Evolutionary conservation across 2,888 invertebrate species (phyloP).

Genomic region (Dynastes tityus): DNA sequence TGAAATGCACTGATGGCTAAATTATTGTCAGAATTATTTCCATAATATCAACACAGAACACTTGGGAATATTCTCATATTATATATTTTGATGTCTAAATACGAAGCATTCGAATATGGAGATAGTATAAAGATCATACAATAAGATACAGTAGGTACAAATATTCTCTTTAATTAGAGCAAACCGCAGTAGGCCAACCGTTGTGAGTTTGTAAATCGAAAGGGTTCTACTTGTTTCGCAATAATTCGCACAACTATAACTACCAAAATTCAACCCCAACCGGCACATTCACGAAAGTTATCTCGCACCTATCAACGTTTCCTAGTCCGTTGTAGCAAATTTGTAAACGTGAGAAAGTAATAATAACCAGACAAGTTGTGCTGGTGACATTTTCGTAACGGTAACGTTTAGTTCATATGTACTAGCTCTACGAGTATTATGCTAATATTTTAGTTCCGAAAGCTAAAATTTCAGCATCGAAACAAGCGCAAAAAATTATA

Average conservation of each 20-base stretch:
- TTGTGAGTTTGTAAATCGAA: not conserved
- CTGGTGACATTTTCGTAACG: not conserved
- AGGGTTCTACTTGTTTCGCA: not conserved
- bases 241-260: not conserved
- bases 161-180: constrained; percentile 4
- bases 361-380: not conserved
- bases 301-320: not conserved
- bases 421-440: too few relatives aligned
- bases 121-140: not conserved
- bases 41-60: too few relatives aligned
- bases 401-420: not conserved
- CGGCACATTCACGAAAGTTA: not conserved
- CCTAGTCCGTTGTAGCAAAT: not conserved
- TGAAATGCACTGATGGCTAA: too few relatives aligned
- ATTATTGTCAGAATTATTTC: too few relatives aligned
- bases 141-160: not conserved
- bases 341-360: not conserved
- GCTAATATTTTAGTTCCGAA: too few relatives aligned
- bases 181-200: not conserved
- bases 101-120: too few relatives aligned
- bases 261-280: not conserved
- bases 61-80: too few relatives aligned
- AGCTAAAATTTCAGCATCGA: too few relatives aligned
- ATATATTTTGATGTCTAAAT: too few relatives aligned
- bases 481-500: too few relatives aligned